Percentiles rank a stretch among this genome's conserved stretches.
Conservation (phyloP, 2,888 invertebrate species). For the Sesia bembeciformis region DNA sequence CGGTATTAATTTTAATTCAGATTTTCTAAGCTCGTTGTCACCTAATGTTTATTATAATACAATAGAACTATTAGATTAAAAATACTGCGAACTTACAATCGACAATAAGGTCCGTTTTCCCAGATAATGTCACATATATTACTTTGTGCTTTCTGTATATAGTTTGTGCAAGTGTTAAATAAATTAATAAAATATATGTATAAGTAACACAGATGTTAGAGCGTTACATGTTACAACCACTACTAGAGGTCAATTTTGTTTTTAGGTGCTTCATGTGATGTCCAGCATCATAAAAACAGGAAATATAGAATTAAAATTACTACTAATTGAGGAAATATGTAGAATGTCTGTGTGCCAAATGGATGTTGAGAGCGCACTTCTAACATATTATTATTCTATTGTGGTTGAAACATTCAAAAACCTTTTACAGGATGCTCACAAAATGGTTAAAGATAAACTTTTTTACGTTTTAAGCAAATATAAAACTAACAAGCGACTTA, state of each 20-base stretch:
- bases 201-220: no score
- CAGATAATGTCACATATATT: no score
- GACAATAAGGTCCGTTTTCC: no score
- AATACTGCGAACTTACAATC: no score
- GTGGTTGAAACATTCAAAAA: constrained; percentile 20
- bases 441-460: constrained; percentile 21
- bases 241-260: constrained; percentile 1
- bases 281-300: constrained; percentile 26
- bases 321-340: constrained; percentile 33
- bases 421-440: constrained; percentile 22
- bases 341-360: constrained; percentile 22
- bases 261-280: constrained; percentile 41
- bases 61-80: no score
- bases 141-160: no score
- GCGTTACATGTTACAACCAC: no score
- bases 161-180: no score
- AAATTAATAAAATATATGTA: no score
- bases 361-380: constrained; percentile 19
- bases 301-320: constrained; percentile 33
- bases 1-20: no score
- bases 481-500: constrained; percentile 15
- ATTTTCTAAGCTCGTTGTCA: no score
- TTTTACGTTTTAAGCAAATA: constrained; percentile 16
- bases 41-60: no score
- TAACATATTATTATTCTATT: constrained; percentile 11